A percentile compares a stretch with the other conserved stretches of the same genome.
Evolutionary conservation across 2,113 vertebrate species (phyloP).

Genomic region (Oplegnathus fasciatus): DNA sequence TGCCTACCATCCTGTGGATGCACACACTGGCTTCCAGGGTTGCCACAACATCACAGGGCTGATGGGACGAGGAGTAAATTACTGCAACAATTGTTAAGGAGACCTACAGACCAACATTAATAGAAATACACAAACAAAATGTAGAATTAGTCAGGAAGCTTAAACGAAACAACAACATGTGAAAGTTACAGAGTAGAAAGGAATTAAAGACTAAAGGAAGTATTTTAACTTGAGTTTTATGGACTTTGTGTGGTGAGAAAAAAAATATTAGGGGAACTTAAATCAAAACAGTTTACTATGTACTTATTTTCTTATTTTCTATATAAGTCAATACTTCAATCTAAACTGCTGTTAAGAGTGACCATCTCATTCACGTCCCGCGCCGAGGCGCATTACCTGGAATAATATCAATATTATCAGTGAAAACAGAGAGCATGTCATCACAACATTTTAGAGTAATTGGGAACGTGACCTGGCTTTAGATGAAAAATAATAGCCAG

Average conservation of each 20-base stretch:
- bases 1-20: conserved; percentile 75
- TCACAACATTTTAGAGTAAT: conserved; percentile 79
- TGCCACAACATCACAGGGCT: conserved; percentile 61
- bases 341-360: conserved; percentile 20
- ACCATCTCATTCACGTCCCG: conserved; percentile 27
- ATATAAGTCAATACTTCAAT: background rate
- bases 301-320: conserved; percentile 1
- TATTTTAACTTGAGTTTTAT: background rate
- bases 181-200: background rate
- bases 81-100: conserved; percentile 42
- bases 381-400: conserved; percentile 59
- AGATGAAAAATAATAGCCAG: conserved; percentile 68
- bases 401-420: conserved; percentile 80
- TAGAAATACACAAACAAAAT: conserved; percentile 11
- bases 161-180: background rate
- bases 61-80: conserved; percentile 40
- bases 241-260: background rate
- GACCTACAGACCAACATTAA: conserved; percentile 5
- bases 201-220: background rate
- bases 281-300: conserved; percentile 5
- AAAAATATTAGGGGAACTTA: background rate
- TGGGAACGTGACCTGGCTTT: conserved; percentile 70
- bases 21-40: conserved; percentile 51
- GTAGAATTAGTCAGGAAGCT: background rate
- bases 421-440: conserved; percentile 78